Evolutionary conservation across 53 echinoderm and acorn worm species (phyloP), one percentile per base, ranked within the genome.

Genomic region (Astropecten irregularis): DNA sequence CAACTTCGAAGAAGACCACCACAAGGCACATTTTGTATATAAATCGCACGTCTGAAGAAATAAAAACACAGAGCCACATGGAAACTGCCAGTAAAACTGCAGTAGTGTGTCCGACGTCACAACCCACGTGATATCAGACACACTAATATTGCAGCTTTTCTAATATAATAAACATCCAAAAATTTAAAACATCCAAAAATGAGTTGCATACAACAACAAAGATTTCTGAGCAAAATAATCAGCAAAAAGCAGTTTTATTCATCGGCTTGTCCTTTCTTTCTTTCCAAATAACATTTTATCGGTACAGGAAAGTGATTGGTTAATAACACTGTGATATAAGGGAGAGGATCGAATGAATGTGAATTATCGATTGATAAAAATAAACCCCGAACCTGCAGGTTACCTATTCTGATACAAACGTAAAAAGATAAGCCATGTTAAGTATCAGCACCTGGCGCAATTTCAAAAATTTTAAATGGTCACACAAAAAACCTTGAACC

Each of bases 351-450:
- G 18, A 66, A 19, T 16, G 18, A 9, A n/a, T 66, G 66, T 36
- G 36, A 37, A 37, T 34, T 20, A 66, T 40, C 36, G 59, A 54
- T 13, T 77, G 58, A 58, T 16, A 77, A 77, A 59, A 77, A 77
- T 79, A 79, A 79, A 79, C 29, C 79, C 79, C 61, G 79, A 32
- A 46, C 79, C 79, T 44, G 79, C 79, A 79, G 79, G 79, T 26
- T 61, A 42, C 20, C 46, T 77, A 29, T 10, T 79, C 19, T 60
- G 60, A 56, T 68, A 61, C 79, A 79, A 79, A 79, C 62, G 62
- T 79, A 79, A 59, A 79, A 79, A 79, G 28, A 42, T 35, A 40
- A 62, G 31, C 60, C 66, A 2, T 61, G 44, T 62, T 79, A 79
- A 79, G 61, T 79, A 79, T 63, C 49, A 61, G 32, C 14, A 74